These are phyloP conservation scores for Anomalospiza imberbis DNA, from an alignment of 2,797 vertebrate species.

Conservation along the genomic window DNA sequence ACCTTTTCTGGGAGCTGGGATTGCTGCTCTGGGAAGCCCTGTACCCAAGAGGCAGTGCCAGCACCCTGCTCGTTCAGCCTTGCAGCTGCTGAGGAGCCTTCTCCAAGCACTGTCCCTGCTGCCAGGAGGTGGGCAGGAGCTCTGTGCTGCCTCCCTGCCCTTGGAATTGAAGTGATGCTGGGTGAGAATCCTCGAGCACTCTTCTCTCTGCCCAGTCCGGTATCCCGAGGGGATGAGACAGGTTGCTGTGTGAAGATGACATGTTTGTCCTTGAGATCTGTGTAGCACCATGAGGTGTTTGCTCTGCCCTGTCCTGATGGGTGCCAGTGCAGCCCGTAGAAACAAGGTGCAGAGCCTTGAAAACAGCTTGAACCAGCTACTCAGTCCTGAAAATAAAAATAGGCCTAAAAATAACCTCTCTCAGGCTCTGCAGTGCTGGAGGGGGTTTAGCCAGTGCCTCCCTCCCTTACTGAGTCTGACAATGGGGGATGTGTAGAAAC, in stretches of 20 bases:
- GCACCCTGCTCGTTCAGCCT: neutral
- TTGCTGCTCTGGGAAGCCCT: neutral
- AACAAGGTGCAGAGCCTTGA: neutral
- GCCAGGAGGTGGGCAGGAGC: neutral
- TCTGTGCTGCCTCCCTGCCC: neutral
- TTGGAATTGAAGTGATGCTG: neutral
- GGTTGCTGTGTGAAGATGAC: neutral
- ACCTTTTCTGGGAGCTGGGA: neutral
- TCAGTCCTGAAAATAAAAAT: neutral
- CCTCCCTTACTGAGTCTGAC: neutral
- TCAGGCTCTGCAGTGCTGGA: neutral
- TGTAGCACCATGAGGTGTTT: neutral
- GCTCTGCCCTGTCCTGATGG: neutral
- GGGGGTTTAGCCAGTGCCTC: neutral
- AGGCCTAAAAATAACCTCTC: neutral
- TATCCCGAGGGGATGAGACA: accelerated
- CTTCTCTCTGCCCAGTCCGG: neutral
- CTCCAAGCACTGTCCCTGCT: neutral
- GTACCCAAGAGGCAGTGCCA: neutral
- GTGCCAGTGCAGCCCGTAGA: neutral
- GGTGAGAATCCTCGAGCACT: neutral
- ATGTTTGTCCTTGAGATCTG: neutral
- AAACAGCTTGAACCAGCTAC: neutral
- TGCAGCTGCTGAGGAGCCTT: neutral
- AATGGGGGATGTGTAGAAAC: neutral